phyloP scores from a whole-genome alignment of 35 echinoderm and acorn worm genomes.

The Hemicentrotus pulcherrimus region DNA sequence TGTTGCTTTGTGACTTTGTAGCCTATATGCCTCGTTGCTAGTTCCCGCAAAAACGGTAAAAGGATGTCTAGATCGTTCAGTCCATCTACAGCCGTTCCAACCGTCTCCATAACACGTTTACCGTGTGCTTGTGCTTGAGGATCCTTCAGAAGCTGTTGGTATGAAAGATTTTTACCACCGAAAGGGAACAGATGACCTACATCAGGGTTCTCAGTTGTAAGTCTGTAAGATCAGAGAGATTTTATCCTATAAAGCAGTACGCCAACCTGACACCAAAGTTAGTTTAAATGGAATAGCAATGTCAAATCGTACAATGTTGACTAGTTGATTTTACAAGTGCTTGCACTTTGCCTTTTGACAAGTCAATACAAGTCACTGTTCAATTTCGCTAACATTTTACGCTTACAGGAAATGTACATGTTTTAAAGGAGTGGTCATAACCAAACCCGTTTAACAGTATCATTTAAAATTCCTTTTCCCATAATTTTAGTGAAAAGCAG shows the following conservation, averaged over 20 bases:
- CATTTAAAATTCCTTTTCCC: too few species aligned
- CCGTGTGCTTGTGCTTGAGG: slow-evolving; percentile 29
- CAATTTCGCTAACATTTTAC: too few species aligned
- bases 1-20: slow-evolving; percentile 57
- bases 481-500: too few species aligned
- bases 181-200: slow-evolving; percentile 55
- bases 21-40: slow-evolving; percentile 42
- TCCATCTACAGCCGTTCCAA: slow-evolving; percentile 57
- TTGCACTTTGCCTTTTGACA: too few species aligned
- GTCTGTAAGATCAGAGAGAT: not conserved
- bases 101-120: slow-evolving; percentile 60
- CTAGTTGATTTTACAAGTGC: too few species aligned
- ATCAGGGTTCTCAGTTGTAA: slow-evolving; percentile 40
- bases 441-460: too few species aligned
- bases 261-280: not conserved
- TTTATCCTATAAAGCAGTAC: not conserved
- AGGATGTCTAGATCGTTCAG: slow-evolving; percentile 54
- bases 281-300: too few species aligned
- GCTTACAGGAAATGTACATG: too few species aligned
- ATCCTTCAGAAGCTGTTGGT: slow-evolving; percentile 48
- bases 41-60: slow-evolving; percentile 50
- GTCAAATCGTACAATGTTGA: too few species aligned
- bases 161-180: slow-evolving; percentile 54
- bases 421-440: too few species aligned
- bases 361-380: too few species aligned